phyloP scores from a whole-genome alignment of 2,797 vertebrate genomes.

The Periophthalmus magnuspinnatus region DNA sequence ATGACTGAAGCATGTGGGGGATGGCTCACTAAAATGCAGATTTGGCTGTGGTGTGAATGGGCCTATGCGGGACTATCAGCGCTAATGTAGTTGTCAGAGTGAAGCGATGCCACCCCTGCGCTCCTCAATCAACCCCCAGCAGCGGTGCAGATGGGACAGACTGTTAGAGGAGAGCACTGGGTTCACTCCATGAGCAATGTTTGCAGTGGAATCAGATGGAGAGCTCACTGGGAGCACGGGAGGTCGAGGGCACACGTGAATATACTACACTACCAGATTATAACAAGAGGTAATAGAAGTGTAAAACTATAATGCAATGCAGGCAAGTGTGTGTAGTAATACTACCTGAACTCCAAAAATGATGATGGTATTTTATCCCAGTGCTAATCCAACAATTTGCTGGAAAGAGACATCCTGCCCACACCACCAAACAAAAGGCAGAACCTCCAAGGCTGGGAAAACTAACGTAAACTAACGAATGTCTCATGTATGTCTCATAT shows the following conservation, averaged over 20 bases:
- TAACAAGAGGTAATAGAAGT: not conserved
- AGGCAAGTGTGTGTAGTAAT: too few species aligned
- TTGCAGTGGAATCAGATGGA: conserved; percentile 71
- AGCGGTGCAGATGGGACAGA: conserved; percentile 58
- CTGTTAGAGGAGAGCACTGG: conserved; percentile 55
- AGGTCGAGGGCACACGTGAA: conserved; percentile 39
- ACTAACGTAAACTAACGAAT: too few species aligned
- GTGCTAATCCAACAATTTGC: too few species aligned
- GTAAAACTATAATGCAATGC: too few species aligned
- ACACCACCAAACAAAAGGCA: too few species aligned
- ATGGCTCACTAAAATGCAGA: conserved; percentile 11
- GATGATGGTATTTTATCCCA: too few species aligned
- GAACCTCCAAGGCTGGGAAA: too few species aligned
- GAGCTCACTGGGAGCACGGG: conserved; percentile 40
- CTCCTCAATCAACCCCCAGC: conserved; percentile 60
- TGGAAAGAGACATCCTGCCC: too few species aligned
- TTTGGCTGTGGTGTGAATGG: conserved; percentile 8
- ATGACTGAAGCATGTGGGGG: conserved; percentile 11
- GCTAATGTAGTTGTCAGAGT: conserved; percentile 46
- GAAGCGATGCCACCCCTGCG: conserved; percentile 35
- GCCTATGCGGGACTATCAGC: conserved; percentile 4
- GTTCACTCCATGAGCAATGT: conserved; percentile 62
- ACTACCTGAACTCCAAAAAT: too few species aligned
- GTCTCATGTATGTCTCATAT: too few species aligned
- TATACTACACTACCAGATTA: conserved; percentile 19